Evolutionary conservation across 2,888 invertebrate species (phyloP), one percentile per base, ranked within the genome.

Genomic region (Sclerodermus sp.): DNA sequence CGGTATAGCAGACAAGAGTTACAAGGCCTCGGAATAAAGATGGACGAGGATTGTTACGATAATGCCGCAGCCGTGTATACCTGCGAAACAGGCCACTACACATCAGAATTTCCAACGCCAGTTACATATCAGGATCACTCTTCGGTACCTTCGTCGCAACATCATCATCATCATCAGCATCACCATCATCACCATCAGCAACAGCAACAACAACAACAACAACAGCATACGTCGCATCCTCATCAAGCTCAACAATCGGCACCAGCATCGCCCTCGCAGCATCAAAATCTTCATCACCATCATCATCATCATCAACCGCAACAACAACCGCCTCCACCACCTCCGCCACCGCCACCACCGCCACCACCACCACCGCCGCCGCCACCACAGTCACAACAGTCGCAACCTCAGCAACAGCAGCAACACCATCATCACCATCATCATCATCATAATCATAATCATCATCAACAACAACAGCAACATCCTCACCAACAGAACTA

Each of bases 1-100:
- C 89, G 89, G 72, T 79, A 73, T 68, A 84, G 85, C 53, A 84
- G 82, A 66, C 84, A 83, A 74, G 85, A 84, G 76, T 82, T 86
- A 74, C 81, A 82, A 37, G 83, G 84, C 66, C 82, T 86, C 65
- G 87, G 87, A 29, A 85, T 90, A 67, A 91, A 91, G 79, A 91
- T 91, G 91, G 91, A 91, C 75, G 91, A 91, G 71, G 91, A 91
- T 67, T 90, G 90, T 73, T 90, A 87, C 75, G 88, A 88, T 71
- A 84, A 70, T 40, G 58, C 70, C 4, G 23, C 23, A 23, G 8
- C 23, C 8, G 23, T 8, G 23, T 76, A 75, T 46, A 52, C 70
- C 8, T 74, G 74, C 55, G 57, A 57, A 17, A 54, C 66, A 14
- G 53, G 57, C n/a, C 68, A 72, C 17, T 75, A 74, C 41, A 54